Evolutionary conservation across 2,797 vertebrate genomes (phyloP).

Genomic region (Coendou prehensilis): DNA sequence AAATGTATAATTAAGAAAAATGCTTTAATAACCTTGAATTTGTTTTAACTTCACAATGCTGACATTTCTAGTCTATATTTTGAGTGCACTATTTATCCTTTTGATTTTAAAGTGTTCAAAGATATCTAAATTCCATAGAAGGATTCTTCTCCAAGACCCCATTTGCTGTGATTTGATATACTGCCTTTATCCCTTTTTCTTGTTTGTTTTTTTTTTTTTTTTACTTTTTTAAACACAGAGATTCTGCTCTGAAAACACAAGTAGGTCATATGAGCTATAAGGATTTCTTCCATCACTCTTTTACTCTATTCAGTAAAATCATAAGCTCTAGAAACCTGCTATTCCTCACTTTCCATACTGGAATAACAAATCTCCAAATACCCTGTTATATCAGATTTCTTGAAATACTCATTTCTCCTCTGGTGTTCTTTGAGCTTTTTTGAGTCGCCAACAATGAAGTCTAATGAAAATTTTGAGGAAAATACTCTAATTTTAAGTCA

Average conservation of each 20-base stretch:
- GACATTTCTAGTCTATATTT: background rate
- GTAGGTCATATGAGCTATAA: background rate
- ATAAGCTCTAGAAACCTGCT: background rate
- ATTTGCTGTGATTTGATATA: background rate
- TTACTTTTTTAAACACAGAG: background rate
- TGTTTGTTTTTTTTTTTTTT: background rate
- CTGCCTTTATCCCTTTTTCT: background rate
- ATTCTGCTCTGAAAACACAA: background rate
- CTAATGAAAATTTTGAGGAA: background rate
- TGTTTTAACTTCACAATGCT: conserved; percentile 21
- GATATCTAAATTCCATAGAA: background rate
- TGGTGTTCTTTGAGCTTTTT: background rate
- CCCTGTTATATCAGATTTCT: background rate
- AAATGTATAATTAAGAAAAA: background rate
- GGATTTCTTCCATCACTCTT: background rate
- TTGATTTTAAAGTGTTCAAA: conserved; percentile 11
- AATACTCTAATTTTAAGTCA: conserved; percentile 16
- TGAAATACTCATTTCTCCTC: background rate
- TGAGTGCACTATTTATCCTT: conserved; percentile 7
- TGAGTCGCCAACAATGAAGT: background rate
- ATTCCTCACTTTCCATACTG: background rate
- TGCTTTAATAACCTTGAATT: conserved; percentile 12
- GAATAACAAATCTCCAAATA: background rate
- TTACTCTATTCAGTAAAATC: background rate
- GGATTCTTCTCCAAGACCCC: background rate